Conservation (phyloP, 2,113 vertebrate genomes). For the Rhynchopsitta pachyrhyncha region DNA sequence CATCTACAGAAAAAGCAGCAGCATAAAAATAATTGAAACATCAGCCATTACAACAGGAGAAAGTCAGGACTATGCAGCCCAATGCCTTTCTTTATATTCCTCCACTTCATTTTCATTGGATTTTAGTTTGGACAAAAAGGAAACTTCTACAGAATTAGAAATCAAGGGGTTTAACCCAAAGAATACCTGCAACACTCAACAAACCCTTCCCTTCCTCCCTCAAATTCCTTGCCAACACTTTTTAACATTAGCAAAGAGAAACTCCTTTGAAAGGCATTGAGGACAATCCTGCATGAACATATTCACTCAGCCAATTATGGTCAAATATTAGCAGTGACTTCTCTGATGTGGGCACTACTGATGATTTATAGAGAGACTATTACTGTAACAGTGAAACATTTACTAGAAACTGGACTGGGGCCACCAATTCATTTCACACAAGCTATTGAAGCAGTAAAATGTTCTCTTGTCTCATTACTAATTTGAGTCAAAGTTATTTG, state of each 20-base stretch:
- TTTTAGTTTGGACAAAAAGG: not conserved
- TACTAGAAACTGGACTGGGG: constrained; percentile 55
- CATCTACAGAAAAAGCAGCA: not conserved
- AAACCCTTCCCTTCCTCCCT: not conserved
- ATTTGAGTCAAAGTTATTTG: not conserved
- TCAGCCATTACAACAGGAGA: not conserved
- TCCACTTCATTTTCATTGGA: not conserved
- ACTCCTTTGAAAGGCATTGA: not conserved
- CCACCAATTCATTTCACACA: constrained; percentile 56
- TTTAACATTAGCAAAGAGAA: not conserved
- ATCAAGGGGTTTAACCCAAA: not conserved
- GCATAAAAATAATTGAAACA: not conserved
- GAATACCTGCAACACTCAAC: not conserved
- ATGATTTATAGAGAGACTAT: constrained; percentile 41
- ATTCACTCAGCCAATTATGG: constrained; percentile 26
- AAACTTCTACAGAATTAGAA: not conserved
- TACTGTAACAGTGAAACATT: constrained; percentile 35
- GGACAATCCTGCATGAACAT: not conserved
- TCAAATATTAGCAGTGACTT: constrained; percentile 21
- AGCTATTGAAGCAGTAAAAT: constrained; percentile 27
- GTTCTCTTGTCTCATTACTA: constrained; percentile 23
- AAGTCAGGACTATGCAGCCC: not conserved
- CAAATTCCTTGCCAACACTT: not conserved
- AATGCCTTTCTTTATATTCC: not conserved
- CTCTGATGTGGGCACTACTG: constrained; percentile 20